These are phyloP conservation scores for Patiria miniata DNA, from an alignment of 35 echinoderm and acorn worm species.

Conservation along the genomic window DNA sequence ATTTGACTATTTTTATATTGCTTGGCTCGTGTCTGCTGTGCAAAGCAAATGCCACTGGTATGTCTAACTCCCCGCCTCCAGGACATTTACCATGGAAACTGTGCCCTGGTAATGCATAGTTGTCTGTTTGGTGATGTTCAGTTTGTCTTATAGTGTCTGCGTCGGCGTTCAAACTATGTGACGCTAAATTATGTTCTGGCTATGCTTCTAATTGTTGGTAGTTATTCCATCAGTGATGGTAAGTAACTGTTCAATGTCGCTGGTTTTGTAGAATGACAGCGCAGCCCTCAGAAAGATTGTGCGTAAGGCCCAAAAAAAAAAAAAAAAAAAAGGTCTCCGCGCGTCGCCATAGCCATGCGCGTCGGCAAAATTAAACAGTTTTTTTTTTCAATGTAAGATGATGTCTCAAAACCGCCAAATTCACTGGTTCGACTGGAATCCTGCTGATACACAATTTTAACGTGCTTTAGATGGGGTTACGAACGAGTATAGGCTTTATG, in stretches of 20 bases:
- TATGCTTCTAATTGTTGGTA: neutral
- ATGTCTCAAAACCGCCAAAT: too few species aligned
- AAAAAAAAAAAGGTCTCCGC: too few species aligned
- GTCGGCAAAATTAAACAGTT: too few species aligned
- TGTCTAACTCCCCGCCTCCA: neutral
- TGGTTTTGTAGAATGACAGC: slow-evolving; percentile 13
- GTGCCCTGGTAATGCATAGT: neutral
- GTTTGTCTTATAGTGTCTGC: neutral
- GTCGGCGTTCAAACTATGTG: neutral
- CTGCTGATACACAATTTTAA: too few species aligned
- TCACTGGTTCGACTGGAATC: too few species aligned
- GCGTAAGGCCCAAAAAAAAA: slow-evolving; percentile 52
- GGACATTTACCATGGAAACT: neutral
- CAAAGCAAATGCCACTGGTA: neutral
- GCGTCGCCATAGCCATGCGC: too few species aligned
- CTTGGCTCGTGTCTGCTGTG: neutral
- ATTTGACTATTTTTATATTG: neutral
- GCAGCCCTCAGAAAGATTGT: too few species aligned
- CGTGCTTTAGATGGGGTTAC: too few species aligned
- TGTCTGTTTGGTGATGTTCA: neutral
- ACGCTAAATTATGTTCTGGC: neutral
- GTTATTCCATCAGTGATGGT: neutral
- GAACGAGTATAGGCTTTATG: too few species aligned
- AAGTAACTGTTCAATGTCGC: neutral
- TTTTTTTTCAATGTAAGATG: too few species aligned